Percentiles rank a stretch among this genome's conserved stretches.
Conservation (phyloP, 2,797 vertebrate species). For the Muscicapa comitata region DNA sequence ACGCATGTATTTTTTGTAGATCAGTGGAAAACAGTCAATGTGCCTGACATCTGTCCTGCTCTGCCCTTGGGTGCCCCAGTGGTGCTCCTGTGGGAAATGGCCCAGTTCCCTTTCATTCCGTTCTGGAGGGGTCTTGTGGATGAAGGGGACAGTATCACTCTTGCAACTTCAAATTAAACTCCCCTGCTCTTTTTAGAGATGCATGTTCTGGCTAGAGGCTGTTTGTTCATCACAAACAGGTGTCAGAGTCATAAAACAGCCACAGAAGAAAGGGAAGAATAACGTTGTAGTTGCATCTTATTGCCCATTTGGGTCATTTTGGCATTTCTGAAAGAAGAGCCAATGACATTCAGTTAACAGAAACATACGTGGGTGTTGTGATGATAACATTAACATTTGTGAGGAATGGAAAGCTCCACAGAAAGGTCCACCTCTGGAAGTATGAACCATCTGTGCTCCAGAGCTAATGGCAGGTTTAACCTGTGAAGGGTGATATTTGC, state of each 20-base stretch:
- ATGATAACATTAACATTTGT: not conserved
- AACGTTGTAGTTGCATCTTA: not conserved
- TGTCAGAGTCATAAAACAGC: not conserved
- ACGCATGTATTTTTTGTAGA: not conserved
- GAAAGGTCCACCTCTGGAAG: not conserved
- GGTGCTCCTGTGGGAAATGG: not conserved
- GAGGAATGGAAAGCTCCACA: not conserved
- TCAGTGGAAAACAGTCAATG: not conserved
- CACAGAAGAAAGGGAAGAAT: not conserved
- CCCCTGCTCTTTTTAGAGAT: not conserved
- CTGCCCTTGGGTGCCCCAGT: not conserved
- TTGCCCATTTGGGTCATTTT: not conserved
- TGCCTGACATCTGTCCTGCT: not conserved
- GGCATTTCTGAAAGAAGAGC: not conserved
- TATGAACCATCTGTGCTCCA: not conserved
- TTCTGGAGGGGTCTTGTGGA: not conserved
- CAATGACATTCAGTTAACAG: not conserved
- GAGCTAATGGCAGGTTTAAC: not conserved
- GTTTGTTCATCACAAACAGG: not conserved
- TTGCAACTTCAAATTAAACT: not conserved
- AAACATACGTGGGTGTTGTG: rapidly evolving
- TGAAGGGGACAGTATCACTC: not conserved
- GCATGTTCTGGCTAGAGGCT: not conserved
- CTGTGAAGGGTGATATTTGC: not conserved
- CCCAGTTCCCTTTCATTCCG: not conserved